These are phyloP conservation scores for Tringa solitaria DNA, from an alignment of 2,113 vertebrate genomes.

Conservation along the genomic window DNA sequence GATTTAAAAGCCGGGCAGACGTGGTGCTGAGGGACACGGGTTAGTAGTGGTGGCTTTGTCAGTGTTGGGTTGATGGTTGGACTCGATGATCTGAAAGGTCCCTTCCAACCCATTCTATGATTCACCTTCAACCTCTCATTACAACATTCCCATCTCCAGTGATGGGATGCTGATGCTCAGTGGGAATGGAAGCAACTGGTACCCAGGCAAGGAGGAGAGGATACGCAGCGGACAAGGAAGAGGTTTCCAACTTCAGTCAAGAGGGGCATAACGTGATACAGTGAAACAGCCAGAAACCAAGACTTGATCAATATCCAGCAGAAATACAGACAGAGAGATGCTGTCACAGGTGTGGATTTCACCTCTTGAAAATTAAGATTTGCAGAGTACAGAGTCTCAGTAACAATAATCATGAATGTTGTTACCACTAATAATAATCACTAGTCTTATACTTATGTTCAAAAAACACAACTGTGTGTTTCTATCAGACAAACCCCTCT, in stretches of 20 bases:
- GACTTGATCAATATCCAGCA: not conserved
- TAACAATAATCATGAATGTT: not conserved
- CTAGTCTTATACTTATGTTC: not conserved
- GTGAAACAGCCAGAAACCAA: not conserved
- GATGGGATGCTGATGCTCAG: too few species aligned
- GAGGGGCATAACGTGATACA: not conserved
- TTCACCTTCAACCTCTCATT: not conserved
- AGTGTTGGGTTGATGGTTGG: not conserved
- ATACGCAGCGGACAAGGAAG: fast-evolving
- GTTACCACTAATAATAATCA: not conserved
- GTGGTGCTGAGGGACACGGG: not conserved
- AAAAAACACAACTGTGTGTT: not conserved
- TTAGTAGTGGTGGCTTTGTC: not conserved
- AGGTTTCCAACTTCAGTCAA: not conserved
- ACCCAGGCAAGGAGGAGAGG: not conserved
- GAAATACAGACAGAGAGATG: not conserved
- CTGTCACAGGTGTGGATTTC: not conserved
- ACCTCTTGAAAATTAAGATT: not conserved
- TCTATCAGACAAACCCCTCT: not conserved
- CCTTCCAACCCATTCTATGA: not conserved
- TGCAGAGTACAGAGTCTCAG: not conserved
- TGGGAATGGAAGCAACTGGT: not conserved
- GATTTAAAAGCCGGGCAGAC: not conserved
- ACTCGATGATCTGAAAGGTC: not conserved
- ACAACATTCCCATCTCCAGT: not conserved